Conservation (phyloP, 1,140 invertebrate genomes). For the Laupala kohalensis region DNA sequence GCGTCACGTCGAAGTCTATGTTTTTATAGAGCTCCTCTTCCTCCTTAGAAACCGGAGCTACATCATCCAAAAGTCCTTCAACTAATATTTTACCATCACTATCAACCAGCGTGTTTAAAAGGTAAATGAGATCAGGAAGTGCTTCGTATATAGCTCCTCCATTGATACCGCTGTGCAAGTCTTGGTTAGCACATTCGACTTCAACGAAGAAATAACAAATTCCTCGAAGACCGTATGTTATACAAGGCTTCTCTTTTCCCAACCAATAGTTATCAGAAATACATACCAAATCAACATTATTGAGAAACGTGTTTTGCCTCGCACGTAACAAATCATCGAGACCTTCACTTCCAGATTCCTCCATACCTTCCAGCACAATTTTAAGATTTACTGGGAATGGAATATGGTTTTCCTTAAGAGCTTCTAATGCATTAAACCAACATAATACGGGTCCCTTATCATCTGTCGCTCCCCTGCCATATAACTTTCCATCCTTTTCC, state of each 20-base stretch:
- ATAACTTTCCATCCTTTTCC: conserved; percentile 82
- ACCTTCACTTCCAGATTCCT: conserved; percentile 49
- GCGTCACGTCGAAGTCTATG: conserved; percentile 41
- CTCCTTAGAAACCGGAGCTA: conserved; percentile 34
- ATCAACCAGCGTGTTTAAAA: conserved; percentile 69
- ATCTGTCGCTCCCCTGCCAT: conserved; percentile 38
- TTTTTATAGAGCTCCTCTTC: conserved; percentile 38
- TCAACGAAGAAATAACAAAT: conserved; percentile 46
- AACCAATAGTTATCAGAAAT: conserved; percentile 58
- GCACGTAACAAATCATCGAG: conserved; percentile 40
- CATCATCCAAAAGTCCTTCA: conserved; percentile 56
- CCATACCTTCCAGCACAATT: conserved; percentile 51
- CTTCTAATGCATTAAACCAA: conserved; percentile 27
- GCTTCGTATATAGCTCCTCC: conserved; percentile 83
- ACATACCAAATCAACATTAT: conserved; percentile 42
- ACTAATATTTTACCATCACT: conserved; percentile 73
- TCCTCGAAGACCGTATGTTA: conserved; percentile 49
- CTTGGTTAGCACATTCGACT: conserved; percentile 69
- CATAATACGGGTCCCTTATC: conserved; percentile 25
- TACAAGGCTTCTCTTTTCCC: conserved; percentile 48
- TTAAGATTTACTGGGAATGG: conserved; percentile 49
- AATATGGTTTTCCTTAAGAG: conserved; percentile 31
- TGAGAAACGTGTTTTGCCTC: conserved; percentile 47
- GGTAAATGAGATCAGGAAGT: conserved; percentile 74
- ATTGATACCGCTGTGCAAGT: conserved; percentile 92